Evolutionary conservation across 2,113 vertebrate genomes (phyloP).

Genomic region (Gavialis gangeticus): DNA sequence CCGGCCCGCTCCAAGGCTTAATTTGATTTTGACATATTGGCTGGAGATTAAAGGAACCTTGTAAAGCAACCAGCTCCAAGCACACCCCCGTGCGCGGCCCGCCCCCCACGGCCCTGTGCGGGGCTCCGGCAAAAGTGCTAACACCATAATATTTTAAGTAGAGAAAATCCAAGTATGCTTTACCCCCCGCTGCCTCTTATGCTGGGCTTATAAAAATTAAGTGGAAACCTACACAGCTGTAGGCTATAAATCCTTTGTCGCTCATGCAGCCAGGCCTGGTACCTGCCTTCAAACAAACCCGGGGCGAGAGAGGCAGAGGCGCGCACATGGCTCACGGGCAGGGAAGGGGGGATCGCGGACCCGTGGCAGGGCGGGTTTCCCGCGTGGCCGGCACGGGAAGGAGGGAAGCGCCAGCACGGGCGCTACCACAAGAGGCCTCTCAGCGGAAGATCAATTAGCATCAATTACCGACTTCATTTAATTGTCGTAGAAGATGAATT

Average conservation of each 20-base stretch:
- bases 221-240: conserved; percentile 85
- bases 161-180: conserved; percentile 85
- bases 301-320: not conserved
- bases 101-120: conserved; percentile 45
- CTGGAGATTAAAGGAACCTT: conserved; percentile 78
- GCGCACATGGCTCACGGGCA: not conserved
- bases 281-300: conserved; percentile 63
- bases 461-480: conserved; percentile 93
- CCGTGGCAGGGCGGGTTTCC: not conserved
- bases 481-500: conserved; percentile 91
- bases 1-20: conserved; percentile 75
- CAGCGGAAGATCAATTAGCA: conserved; percentile 89
- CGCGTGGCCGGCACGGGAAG: not conserved
- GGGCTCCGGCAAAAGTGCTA: conserved; percentile 78
- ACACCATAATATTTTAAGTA: conserved; percentile 82
- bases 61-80: conserved; percentile 48
- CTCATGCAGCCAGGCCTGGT: conserved; percentile 72
- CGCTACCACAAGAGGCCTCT: conserved; percentile 75
- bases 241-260: conserved; percentile 83
- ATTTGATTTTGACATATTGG: conserved; percentile 81
- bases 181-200: conserved; percentile 79
- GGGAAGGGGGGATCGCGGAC: not conserved
- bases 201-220: conserved; percentile 86
- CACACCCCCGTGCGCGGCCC: conserved; percentile 23
- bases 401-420: conserved; percentile 48